These are phyloP conservation scores for Colinus virginianus DNA, from an alignment of 2,113 vertebrate genomes.

Conservation along the genomic window DNA sequence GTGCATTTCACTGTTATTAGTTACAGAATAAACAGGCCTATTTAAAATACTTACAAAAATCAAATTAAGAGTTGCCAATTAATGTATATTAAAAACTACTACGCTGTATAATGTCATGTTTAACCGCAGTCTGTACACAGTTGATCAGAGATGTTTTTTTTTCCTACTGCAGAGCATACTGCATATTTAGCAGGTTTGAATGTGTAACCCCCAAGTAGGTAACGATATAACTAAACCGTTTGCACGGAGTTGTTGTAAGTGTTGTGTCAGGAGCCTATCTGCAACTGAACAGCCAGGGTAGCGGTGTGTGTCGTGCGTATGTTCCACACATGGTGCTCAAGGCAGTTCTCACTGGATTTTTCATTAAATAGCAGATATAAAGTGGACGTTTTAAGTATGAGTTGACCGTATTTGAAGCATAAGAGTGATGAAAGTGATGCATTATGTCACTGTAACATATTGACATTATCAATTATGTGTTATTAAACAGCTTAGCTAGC, in stretches of 20 bases:
- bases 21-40: not conserved
- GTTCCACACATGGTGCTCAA: not conserved
- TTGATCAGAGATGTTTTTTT: not conserved
- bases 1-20: constrained; percentile 68
- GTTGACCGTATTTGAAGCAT: constrained; percentile 34
- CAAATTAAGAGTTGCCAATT: not conserved
- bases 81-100: not conserved
- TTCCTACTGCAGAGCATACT: not conserved
- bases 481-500: constrained; percentile 77
- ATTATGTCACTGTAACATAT: constrained; percentile 62
- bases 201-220: not conserved
- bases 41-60: constrained; percentile 3
- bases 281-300: not conserved
- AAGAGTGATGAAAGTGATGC: constrained; percentile 73
- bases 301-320: not conserved
- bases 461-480: constrained; percentile 76
- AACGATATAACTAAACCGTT: not conserved
- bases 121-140: not conserved
- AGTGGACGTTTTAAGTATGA: constrained; percentile 43
- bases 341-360: not conserved
- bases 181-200: not conserved
- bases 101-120: not conserved
- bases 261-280: not conserved
- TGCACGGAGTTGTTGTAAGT: not conserved
- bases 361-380: constrained; percentile 51